These are phyloP conservation scores for Tragelaphus strepsiceros DNA, from an alignment of 2,113 vertebrate genomes.

Conservation along the genomic window DNA sequence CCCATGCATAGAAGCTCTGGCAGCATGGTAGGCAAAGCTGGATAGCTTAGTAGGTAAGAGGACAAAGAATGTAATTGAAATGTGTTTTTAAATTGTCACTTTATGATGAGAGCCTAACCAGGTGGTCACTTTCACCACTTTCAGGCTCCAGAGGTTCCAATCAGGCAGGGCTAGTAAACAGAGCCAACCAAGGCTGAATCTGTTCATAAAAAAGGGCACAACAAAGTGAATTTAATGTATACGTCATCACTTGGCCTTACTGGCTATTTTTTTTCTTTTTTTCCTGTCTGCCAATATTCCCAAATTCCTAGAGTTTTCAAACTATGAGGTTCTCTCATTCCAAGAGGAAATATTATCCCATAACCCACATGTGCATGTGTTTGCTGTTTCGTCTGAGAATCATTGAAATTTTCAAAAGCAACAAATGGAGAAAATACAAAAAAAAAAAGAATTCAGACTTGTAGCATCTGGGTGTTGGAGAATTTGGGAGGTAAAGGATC, in stretches of 20 bases:
- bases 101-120: background rate
- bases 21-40: background rate
- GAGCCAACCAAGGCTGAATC: background rate
- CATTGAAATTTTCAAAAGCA: background rate
- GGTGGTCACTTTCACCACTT: background rate
- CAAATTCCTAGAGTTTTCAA: background rate
- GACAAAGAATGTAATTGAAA: background rate
- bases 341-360: background rate
- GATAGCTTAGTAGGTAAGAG: background rate
- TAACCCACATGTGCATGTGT: background rate
- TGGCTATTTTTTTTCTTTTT: background rate
- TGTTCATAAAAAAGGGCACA: background rate
- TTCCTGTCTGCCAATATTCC: background rate
- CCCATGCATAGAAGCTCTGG: background rate
- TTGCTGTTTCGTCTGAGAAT: background rate
- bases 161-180: background rate
- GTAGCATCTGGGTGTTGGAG: accelerated
- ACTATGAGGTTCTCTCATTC: background rate
- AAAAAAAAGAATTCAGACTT: background rate
- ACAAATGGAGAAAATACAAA: background rate
- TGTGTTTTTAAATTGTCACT: background rate
- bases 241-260: background rate
- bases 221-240: background rate
- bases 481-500: background rate
- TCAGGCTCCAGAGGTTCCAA: background rate